Conservation (phyloP, 2,113 vertebrate species). For the Pelusios castaneus region DNA sequence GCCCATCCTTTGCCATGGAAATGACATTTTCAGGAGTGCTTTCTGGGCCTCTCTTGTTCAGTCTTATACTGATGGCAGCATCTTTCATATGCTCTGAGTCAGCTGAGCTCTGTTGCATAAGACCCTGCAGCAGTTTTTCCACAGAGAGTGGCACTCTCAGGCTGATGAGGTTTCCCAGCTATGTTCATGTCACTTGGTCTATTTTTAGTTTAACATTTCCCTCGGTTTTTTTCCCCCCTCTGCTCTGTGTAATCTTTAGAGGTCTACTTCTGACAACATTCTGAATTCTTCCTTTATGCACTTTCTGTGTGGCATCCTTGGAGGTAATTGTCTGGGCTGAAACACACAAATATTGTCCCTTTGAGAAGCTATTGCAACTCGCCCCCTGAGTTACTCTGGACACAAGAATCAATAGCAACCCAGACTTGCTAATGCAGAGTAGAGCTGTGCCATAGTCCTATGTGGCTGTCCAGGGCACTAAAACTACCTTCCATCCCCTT, state of each 20-base stretch:
- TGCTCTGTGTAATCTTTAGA: constrained; percentile 24
- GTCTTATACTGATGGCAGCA: neutral
- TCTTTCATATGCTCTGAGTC: neutral
- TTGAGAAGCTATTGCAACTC: constrained; percentile 31
- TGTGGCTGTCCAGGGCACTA: neutral
- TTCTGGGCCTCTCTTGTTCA: neutral
- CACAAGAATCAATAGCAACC: neutral
- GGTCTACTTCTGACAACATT: constrained; percentile 18
- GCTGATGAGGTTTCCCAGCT: neutral
- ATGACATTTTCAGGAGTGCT: neutral
- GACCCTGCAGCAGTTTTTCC: constrained; percentile 18
- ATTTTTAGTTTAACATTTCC: constrained; percentile 64
- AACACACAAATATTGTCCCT: neutral
- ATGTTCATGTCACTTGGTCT: constrained; percentile 43
- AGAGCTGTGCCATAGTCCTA: neutral
- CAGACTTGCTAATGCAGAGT: neutral
- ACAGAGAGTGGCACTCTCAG: constrained; percentile 54
- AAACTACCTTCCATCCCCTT: neutral
- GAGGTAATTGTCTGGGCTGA: constrained; percentile 47
- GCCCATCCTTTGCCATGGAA: neutral
- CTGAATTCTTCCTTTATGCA: constrained; percentile 16
- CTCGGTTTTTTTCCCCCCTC: constrained; percentile 14
- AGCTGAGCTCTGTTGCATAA: neutral
- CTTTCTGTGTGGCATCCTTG: neutral
- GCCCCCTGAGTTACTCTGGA: constrained; percentile 52